These are phyloP conservation scores for Manis pentadactyla DNA, from an alignment of 2,797 vertebrate genomes.

Conservation along the genomic window DNA sequence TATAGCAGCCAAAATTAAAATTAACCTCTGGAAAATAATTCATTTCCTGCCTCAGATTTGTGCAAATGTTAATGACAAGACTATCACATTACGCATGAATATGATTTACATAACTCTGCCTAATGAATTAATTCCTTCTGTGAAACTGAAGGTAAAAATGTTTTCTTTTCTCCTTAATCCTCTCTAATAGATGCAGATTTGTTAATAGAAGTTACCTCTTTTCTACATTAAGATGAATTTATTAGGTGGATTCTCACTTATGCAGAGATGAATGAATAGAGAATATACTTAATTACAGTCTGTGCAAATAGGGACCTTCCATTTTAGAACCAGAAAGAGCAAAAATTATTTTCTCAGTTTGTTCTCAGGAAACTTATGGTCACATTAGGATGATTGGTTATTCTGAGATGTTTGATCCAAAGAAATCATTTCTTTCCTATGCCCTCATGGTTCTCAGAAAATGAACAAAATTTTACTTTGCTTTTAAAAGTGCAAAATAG, in stretches of 20 bases:
- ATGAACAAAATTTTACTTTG: neutral
- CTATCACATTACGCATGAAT: neutral
- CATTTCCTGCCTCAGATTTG: constrained; percentile 49
- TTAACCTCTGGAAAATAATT: constrained; percentile 51
- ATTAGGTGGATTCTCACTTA: constrained; percentile 32
- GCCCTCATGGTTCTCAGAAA: neutral
- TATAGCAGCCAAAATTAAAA: constrained; percentile 57
- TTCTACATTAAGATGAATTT: constrained; percentile 49
- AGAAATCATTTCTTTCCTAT: constrained; percentile 42
- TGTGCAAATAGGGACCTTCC: neutral
- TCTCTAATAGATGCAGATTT: constrained; percentile 69
- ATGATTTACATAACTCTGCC: constrained; percentile 65
- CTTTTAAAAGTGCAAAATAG: neutral
- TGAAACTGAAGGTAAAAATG: constrained; percentile 54
- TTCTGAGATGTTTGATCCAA: neutral
- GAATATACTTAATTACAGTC: neutral
- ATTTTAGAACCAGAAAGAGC: constrained; percentile 20
- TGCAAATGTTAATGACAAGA: constrained; percentile 60
- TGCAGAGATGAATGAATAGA: neutral
- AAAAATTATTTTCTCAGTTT: neutral
- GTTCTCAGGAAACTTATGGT: neutral
- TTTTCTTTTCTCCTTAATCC: constrained; percentile 65
- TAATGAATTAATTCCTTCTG: constrained; percentile 72
- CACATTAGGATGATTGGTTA: constrained; percentile 8
- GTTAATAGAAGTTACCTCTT: constrained; percentile 34